A percentile compares a stretch with the other conserved stretches of the same genome.
phyloP scores from a whole-genome alignment of 2,888 invertebrate species.

The Flexamia atlantica region DNA sequence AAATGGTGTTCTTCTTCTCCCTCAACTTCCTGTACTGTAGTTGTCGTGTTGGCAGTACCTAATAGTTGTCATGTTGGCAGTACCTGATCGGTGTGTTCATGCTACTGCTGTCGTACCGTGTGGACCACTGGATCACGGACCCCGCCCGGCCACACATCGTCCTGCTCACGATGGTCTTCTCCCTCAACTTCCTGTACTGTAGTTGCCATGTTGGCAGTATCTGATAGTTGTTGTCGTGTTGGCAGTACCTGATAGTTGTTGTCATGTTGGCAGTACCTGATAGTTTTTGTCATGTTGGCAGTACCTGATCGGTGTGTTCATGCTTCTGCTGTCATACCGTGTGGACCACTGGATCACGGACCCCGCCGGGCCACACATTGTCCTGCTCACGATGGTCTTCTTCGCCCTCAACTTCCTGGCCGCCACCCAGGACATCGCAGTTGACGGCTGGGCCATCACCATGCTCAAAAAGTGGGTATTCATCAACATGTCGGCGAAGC shows the following conservation, averaged over 20 bases:
- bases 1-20: no score
- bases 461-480: constrained; percentile 91
- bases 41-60: no score
- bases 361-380: constrained; percentile 63
- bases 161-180: constrained; percentile 89
- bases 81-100: constrained; percentile 88
- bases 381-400: constrained; percentile 89
- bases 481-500: no score
- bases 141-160: constrained; percentile 63
- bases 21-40: no score
- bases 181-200: constrained; percentile 95
- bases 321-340: constrained; percentile 90
- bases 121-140: constrained; percentile 83
- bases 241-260: no score
- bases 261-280: no score
- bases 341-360: constrained; percentile 84
- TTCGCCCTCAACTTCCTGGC: constrained; percentile 96
- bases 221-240: no score
- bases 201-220: no score
- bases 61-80: no score
- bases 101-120: constrained; percentile 88
- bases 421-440: constrained; percentile 99
- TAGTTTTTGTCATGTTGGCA: no score
- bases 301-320: constrained; percentile 85
- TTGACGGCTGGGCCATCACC: constrained; percentile 99